Conservation (phyloP, 2,113 vertebrate genomes). For the Gadus macrocephalus region DNA sequence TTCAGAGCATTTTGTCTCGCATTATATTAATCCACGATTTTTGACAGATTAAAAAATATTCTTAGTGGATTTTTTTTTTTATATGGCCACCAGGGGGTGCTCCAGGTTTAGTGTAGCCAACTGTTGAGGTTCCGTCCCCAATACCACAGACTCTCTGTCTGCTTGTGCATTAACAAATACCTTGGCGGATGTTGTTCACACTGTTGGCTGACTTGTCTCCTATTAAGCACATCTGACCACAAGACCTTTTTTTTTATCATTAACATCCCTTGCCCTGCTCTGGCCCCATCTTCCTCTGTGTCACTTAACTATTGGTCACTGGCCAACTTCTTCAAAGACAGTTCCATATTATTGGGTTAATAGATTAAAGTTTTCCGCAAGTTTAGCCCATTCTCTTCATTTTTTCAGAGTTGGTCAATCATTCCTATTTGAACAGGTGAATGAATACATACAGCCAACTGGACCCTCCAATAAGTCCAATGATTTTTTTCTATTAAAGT, state of each 20-base stretch:
- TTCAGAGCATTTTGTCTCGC: no score
- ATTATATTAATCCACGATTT: no score
- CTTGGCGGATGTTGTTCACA: constrained; percentile 25
- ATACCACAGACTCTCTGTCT: constrained; percentile 10
- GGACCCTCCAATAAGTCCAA: no score
- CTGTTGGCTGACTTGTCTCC: constrained; percentile 14
- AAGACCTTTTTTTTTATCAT: constrained; percentile 53
- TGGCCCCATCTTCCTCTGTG: neutral
- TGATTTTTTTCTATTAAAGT: no score
- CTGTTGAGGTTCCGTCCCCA: constrained; percentile 27
- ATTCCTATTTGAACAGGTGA: neutral
- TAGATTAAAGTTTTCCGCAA: constrained; percentile 44
- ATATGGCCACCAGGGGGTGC: constrained; percentile 66
- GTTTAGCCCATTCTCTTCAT: constrained; percentile 20
- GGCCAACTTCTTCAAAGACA: constrained; percentile 52
- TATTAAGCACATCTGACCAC: constrained; percentile 47
- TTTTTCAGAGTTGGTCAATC: constrained; percentile 45
- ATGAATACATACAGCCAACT: no score
- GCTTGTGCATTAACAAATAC: constrained; percentile 1
- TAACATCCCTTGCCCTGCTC: constrained; percentile 38
- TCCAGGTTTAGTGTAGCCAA: constrained; percentile 60
- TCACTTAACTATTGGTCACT: constrained; percentile 36
- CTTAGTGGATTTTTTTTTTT: constrained; percentile 24
- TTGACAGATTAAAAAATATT: neutral
- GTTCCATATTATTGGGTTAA: constrained; percentile 48